Evolutionary conservation across 2,888 invertebrate species (phyloP).

Genomic region (Amphipyra berbera): DNA sequence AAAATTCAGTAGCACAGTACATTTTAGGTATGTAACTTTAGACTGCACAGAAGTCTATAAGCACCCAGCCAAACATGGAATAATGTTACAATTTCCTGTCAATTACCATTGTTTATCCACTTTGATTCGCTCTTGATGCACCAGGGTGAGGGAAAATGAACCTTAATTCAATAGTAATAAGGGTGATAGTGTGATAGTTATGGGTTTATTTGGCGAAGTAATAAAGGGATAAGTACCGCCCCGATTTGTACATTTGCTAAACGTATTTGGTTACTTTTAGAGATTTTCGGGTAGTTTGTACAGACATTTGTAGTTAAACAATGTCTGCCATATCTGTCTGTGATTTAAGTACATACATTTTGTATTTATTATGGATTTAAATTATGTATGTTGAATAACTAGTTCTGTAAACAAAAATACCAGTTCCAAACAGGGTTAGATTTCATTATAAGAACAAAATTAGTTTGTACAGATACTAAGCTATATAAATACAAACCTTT

Average conservation of each 20-base stretch:
- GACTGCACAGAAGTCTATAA: constrained; percentile 61
- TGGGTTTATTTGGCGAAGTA: constrained; percentile 16
- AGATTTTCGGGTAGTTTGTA: constrained; percentile 38
- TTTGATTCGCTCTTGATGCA: constrained; percentile 20
- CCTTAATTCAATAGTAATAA: constrained; percentile 11
- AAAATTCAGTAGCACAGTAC: not conserved
- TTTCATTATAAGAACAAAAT: too few relatives aligned
- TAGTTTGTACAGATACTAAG: too few relatives aligned
- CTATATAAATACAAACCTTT: too few relatives aligned
- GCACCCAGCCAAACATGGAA: constrained; percentile 72
- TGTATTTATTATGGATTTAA: not conserved
- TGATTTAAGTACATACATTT: not conserved
- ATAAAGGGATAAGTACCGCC: constrained; percentile 60
- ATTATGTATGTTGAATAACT: too few relatives aligned
- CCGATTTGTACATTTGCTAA: constrained; percentile 60
- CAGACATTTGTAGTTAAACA: constrained; percentile 46
- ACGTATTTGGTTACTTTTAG: constrained; percentile 52
- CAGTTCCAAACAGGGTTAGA: too few relatives aligned
- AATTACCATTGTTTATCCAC: constrained; percentile 69
- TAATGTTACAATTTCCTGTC: constrained; percentile 83
- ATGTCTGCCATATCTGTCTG: constrained; percentile 3
- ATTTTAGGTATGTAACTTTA: constrained; percentile 49
- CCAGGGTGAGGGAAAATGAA: constrained; percentile 4
- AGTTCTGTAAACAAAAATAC: too few relatives aligned
- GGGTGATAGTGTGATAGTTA: constrained; percentile 1